Conservation (phyloP, 2,797 vertebrate genomes). For the Sebastes nivosus region DNA sequence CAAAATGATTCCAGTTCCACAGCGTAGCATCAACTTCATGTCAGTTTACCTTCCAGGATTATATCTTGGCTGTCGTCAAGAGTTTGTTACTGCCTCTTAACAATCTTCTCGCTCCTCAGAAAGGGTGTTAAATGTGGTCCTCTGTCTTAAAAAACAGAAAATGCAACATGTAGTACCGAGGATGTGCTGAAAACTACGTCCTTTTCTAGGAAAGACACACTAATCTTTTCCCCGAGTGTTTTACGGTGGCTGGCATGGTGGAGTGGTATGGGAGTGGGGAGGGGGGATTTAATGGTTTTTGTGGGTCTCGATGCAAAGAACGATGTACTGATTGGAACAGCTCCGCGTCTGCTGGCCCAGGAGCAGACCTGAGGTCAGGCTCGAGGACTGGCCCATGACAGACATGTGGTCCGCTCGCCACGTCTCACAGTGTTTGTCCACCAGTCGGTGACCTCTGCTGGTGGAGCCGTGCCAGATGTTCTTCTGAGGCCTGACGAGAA, state of each 20-base stretch:
- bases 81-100: conserved; percentile 1
- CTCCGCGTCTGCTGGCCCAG: conserved; percentile 91
- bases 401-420: conserved; percentile 88
- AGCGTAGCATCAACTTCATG: neutral
- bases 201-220: conserved; percentile 11
- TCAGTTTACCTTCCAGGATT: conserved; percentile 1
- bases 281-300: conserved; percentile 58
- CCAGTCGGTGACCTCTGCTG: conserved; percentile 82
- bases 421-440: conserved; percentile 92
- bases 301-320: conserved; percentile 93
- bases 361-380: conserved; percentile 86
- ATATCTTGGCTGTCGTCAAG: neutral
- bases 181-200: conserved; percentile 3
- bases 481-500: conserved; percentile 88
- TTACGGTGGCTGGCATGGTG: neutral
- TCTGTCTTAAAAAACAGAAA: conserved; percentile 18
- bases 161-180: conserved; percentile 40
- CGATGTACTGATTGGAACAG: conserved; percentile 90
- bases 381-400: conserved; percentile 89
- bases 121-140: neutral
- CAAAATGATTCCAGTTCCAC: neutral
- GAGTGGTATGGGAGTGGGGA: conserved; percentile 8
- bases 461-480: conserved; percentile 94
- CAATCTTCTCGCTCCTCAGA: neutral
- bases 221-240: conserved; percentile 17